Base-by-base conservation (phyloP, 2,797 vertebrate genomes). In the Epinephelus awoara region DNA sequence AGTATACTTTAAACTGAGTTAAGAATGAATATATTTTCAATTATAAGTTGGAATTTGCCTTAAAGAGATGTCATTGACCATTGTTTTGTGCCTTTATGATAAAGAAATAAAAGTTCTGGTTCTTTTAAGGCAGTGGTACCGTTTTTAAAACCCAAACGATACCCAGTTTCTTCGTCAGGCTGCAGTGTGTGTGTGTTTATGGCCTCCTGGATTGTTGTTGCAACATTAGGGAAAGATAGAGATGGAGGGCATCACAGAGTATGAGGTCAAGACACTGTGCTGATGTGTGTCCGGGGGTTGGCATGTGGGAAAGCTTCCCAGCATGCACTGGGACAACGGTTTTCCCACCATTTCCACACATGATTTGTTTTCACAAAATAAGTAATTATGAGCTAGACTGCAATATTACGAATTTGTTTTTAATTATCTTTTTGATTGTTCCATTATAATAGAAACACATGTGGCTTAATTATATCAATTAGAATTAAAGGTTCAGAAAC, bases 281-380 rank as follows among this genome's bases (percentile, higher is more conserved):
- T 49, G 25, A 70, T 57, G 34, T 14, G 11, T 55, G 27, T 13
- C 34, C 0, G 2, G 10, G 15, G 23, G 57, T 6, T 6, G 38
- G 38, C n/a, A 17, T 44, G 11, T 63, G 58, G 34, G n/a, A 55
- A 58, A 27, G 2, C 19, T 71, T 78, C 54, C 67, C 75, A 58
- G 47, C 44, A 58, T 71, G 62, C 23, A 38, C 14, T 14, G 10
- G 44, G 21, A 25, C 50, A 40, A 65, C 14, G 10, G 12, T n/a
- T 25, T 42, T 15, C 50, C 1, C 18, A 2, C 42, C 52, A 14
- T 61, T 54, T 61, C 50, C 17, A 17, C 10, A 50, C 19, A 12
- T 62, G 6, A 62, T 59, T 47, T 38, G 38, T 49, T 59, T 14
- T 21, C 47, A 27, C 13, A 21, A 42, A 59, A 67, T 52, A 4